phyloP scores from a whole-genome alignment of 2,888 invertebrate species.

The Plebejus anna region DNA sequence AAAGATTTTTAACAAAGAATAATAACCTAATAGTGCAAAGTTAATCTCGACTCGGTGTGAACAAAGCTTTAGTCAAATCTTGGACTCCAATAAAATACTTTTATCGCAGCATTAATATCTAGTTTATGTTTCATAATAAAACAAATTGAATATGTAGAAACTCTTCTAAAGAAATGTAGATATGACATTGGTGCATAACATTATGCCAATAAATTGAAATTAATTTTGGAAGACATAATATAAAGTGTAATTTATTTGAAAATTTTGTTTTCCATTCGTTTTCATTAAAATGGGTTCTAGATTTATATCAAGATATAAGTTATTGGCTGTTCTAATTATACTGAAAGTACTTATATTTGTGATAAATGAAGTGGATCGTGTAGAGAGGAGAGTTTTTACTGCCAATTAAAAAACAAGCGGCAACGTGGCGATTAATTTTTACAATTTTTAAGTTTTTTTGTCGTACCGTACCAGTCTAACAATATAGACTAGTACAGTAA shows the following conservation, averaged over 20 bases:
- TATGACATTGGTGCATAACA: neutral
- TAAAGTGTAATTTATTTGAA: too few relatives aligned
- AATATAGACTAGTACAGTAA: too few relatives aligned
- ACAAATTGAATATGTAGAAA: neutral
- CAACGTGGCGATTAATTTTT: slow-evolving; percentile 62
- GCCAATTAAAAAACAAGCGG: slow-evolving; percentile 70
- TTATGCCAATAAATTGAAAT: too few relatives aligned
- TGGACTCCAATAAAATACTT: slow-evolving; percentile 2
- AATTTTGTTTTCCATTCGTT: neutral
- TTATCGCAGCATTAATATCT: slow-evolving; percentile 10
- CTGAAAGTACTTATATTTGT: slow-evolving; percentile 14
- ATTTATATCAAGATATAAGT: neutral
- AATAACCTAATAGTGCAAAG: too few relatives aligned
- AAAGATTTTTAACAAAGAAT: neutral
- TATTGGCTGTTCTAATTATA: neutral
- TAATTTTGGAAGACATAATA: too few relatives aligned
- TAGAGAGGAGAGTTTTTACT: slow-evolving; percentile 70
- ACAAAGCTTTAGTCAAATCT: neutral
- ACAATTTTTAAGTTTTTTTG: neutral
- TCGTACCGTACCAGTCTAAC: too few relatives aligned
- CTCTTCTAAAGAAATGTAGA: neutral
- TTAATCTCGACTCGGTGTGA: neutral
- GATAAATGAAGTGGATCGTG: slow-evolving; percentile 37
- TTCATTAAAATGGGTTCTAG: neutral
- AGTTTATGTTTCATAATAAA: slow-evolving; percentile 4